Evolutionary conservation across 2,888 invertebrate species (phyloP).

Genomic region (Nymphalis c-album): DNA sequence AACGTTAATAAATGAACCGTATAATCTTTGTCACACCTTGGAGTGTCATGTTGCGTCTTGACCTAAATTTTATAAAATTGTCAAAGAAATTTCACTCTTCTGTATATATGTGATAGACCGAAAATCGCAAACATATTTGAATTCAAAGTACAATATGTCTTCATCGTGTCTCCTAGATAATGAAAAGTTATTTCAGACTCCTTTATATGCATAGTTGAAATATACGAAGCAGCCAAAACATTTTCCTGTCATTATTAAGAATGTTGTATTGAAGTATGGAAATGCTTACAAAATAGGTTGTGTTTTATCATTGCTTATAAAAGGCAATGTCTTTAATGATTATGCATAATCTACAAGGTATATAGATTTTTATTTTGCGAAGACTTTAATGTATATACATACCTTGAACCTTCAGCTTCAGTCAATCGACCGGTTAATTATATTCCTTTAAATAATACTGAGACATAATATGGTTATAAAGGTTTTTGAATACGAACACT

Average conservation of each 20-base stretch:
- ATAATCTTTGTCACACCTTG: conserved; percentile 32
- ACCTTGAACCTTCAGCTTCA: too few species aligned
- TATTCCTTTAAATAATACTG: neutral
- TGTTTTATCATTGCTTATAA: neutral
- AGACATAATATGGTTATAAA: too few species aligned
- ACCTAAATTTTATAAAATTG: conserved; percentile 24
- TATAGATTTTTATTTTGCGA: too few species aligned
- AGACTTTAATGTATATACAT: too few species aligned
- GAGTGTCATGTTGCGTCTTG: conserved; percentile 27
- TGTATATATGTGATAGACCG: conserved; percentile 8
- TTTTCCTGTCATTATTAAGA: conserved; percentile 13
- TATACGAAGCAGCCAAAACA: conserved; percentile 9
- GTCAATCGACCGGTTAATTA: too few species aligned
- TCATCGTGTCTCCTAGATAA: conserved; percentile 37
- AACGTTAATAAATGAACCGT: conserved; percentile 25
- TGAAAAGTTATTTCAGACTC: conserved; percentile 37
- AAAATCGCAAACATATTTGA: conserved; percentile 12
- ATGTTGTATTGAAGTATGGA: conserved; percentile 5
- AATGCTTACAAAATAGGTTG: neutral
- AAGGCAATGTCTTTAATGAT: too few species aligned
- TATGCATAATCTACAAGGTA: too few species aligned
- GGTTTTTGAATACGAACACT: too few species aligned
- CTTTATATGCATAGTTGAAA: conserved; percentile 28
- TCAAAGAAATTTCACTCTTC: conserved; percentile 25
- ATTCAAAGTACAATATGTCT: conserved; percentile 29